A percentile compares a stretch with the other conserved stretches of the same genome.
phyloP scores from a whole-genome alignment of 2,113 vertebrate genomes.

The Lycocorax pyrrhopterus region DNA sequence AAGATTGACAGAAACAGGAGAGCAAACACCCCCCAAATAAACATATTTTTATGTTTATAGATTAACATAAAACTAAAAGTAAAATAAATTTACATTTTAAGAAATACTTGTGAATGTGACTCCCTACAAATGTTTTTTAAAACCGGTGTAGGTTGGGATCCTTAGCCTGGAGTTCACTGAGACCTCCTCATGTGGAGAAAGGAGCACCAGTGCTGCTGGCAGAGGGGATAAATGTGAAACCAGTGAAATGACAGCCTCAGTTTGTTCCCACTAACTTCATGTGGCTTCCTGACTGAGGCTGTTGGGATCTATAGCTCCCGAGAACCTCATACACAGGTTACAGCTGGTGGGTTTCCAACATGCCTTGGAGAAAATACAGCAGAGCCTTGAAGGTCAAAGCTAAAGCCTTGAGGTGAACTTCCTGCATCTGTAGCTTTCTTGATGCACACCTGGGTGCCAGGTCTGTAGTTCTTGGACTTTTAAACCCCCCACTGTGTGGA shows the following conservation, averaged over 20 bases:
- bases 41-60: not conserved
- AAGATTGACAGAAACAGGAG: not conserved
- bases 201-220: not conserved
- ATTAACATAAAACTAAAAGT: not conserved
- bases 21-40: not conserved
- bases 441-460: no score
- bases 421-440: not conserved
- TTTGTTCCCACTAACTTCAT: not conserved
- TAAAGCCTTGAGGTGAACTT: not conserved
- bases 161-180: not conserved
- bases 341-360: not conserved
- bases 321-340: not conserved
- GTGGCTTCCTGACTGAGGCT: not conserved
- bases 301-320: not conserved
- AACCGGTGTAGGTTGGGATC: accelerated
- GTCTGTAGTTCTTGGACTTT: not conserved
- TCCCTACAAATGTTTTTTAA: not conserved
- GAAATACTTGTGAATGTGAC: not conserved
- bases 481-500: accelerated
- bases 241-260: not conserved
- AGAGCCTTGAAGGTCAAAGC: not conserved
- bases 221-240: not conserved
- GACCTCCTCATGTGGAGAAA: not conserved
- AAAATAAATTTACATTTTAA: not conserved
- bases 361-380: not conserved